These are phyloP conservation scores for Drosophila macrospina DNA, from an alignment of 2,888 invertebrate genomes.

Conservation along the genomic window DNA sequence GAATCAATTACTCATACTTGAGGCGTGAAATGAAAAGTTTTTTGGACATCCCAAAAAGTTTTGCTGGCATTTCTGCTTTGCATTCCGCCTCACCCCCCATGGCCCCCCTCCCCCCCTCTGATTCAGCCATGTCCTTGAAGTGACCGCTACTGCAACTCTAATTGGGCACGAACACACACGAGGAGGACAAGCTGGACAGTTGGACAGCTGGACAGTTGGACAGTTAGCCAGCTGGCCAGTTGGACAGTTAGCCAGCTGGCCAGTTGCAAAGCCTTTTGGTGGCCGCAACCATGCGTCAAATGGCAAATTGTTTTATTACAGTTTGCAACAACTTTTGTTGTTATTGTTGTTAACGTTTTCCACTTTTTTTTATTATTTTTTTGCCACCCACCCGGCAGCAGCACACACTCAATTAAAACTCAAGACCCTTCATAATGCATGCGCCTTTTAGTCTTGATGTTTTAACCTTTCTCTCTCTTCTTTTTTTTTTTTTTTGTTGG, in stretches of 20 bases:
- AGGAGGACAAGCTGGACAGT: conserved; percentile 18
- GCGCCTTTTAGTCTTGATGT: conserved; percentile 76
- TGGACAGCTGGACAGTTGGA: conserved; percentile 14
- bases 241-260: conserved; percentile 14
- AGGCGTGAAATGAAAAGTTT: conserved; percentile 72
- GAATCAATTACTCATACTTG: conserved; percentile 84
- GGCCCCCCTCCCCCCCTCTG: neutral
- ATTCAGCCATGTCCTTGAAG: conserved; percentile 67
- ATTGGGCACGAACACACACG: conserved; percentile 70
- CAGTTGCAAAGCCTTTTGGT: conserved; percentile 40
- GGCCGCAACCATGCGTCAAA: conserved; percentile 49
- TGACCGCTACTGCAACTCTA: conserved; percentile 76
- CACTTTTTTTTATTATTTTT: conserved; percentile 13
- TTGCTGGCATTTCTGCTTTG: conserved; percentile 30
- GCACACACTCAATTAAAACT: conserved; percentile 84
- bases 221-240: too few relatives aligned
- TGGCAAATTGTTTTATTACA: conserved; percentile 77
- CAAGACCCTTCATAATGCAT: conserved; percentile 81
- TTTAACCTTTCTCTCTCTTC: conserved; percentile 74
- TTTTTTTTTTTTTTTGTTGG: conserved; percentile 41
- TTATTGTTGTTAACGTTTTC: conserved; percentile 13
- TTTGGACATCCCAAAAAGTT: conserved; percentile 61
- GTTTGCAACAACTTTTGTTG: conserved; percentile 57
- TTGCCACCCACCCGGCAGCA: conserved; percentile 28
- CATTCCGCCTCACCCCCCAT: neutral